phyloP scores from a whole-genome alignment of 2,113 vertebrate species.

The Turdus rufiventris region DNA sequence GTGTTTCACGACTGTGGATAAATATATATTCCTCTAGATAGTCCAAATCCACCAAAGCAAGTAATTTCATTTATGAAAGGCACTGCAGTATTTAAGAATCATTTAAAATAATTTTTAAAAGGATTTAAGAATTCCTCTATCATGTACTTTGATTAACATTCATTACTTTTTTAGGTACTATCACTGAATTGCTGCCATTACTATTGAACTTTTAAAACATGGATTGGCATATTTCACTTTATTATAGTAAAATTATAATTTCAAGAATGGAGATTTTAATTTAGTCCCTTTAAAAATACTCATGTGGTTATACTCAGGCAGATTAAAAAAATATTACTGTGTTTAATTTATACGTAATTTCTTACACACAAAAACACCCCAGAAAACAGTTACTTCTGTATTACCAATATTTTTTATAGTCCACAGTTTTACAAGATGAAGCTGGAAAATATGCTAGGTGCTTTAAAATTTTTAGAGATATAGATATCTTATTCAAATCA shows the following conservation, averaged over 20 bases:
- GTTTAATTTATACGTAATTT: not conserved
- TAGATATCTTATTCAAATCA: not conserved
- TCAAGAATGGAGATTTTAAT: not conserved
- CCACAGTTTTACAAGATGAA: not conserved
- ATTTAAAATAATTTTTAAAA: not conserved
- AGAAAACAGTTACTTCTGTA: not conserved
- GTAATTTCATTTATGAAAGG: not conserved
- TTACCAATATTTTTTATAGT: not conserved
- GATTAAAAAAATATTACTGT: not conserved
- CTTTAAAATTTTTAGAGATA: not conserved
- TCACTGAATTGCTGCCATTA: not conserved
- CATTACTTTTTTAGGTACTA: not conserved
- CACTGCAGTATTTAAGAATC: not conserved
- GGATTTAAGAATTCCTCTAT: not conserved
- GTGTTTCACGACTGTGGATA: fast-evolving
- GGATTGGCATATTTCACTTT: not conserved
- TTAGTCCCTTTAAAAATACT: not conserved
- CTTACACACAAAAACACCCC: not conserved
- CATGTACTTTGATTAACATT: not conserved
- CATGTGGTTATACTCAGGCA: not conserved
- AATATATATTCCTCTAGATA: not conserved
- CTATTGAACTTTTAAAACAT: not conserved
- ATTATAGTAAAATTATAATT: not conserved
- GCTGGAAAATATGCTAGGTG: not conserved
- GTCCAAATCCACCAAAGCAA: not conserved